phyloP scores from a whole-genome alignment of 2,888 invertebrate species.

The Zelleria hepariella region DNA sequence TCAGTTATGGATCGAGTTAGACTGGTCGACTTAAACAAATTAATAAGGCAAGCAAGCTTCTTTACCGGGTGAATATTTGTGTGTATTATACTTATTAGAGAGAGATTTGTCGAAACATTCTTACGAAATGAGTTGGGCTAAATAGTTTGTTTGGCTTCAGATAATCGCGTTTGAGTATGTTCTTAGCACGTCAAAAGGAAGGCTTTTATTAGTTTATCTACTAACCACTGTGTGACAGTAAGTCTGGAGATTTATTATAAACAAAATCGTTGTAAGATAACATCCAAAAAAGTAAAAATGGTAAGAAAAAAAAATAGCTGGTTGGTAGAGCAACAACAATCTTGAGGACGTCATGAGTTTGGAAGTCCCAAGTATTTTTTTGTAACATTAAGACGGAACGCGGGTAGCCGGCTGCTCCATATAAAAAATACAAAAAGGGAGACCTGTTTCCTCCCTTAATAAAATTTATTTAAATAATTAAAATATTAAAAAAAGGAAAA shows the following conservation, averaged over 20 bases:
- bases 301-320: no score
- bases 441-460: no score
- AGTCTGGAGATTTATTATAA: not conserved
- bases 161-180: slow-evolving; percentile 15
- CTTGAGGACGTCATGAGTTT: not conserved
- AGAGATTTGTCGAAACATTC: slow-evolving; percentile 67
- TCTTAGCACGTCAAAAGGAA: not conserved
- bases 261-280: no score
- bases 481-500: not conserved
- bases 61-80: slow-evolving; percentile 66
- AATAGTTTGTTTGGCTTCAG: slow-evolving; percentile 26
- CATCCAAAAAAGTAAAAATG: no score
- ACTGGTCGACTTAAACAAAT: slow-evolving; percentile 44
- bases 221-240: not conserved
- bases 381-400: no score
- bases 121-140: slow-evolving; percentile 51
- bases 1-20: slow-evolving; percentile 18
- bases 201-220: not conserved
- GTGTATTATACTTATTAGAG: slow-evolving; percentile 69
- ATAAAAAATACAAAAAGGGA: no score
- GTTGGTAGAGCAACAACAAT: not conserved
- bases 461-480: not conserved
- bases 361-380: not conserved
- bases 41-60: slow-evolving; percentile 67
- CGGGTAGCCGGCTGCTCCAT: no score